Percentiles rank a stretch among this genome's conserved stretches.
phyloP scores from a whole-genome alignment of 2,888 invertebrate species.

The Panopea generosa region DNA sequence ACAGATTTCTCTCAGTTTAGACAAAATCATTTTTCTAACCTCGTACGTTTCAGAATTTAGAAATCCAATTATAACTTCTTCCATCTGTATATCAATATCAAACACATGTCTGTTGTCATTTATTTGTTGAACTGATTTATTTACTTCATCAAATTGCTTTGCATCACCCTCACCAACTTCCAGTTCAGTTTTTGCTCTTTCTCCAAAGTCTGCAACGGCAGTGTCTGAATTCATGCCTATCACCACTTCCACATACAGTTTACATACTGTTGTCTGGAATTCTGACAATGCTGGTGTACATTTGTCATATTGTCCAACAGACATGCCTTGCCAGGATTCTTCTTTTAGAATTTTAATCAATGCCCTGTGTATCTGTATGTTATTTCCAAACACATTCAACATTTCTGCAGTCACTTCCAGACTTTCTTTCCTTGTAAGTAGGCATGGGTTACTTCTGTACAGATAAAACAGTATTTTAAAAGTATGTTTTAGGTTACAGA shows the following conservation, averaged over 20 bases:
- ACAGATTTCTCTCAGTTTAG: slow-evolving; percentile 10
- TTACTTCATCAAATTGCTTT: too few species aligned
- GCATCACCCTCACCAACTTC: too few species aligned
- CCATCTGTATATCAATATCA: neutral
- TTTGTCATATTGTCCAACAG: slow-evolving; percentile 17
- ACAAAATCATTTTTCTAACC: slow-evolving; percentile 39
- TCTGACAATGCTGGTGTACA: slow-evolving; percentile 66
- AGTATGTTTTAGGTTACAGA: too few species aligned
- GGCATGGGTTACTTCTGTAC: slow-evolving; percentile 68
- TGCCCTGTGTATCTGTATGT: slow-evolving; percentile 6
- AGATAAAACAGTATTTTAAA: slow-evolving; percentile 1
- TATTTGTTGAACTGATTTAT: too few species aligned
- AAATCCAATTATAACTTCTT: slow-evolving; percentile 27
- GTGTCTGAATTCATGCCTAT: too few species aligned
- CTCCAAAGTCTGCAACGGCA: neutral
- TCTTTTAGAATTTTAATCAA: slow-evolving; percentile 11
- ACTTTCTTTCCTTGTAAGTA: slow-evolving; percentile 68
- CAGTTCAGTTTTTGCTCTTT: too few species aligned
- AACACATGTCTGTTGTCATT: too few species aligned
- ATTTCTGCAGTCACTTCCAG: slow-evolving; percentile 60
- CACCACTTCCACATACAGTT: slow-evolving; percentile 18
- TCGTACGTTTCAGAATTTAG: slow-evolving; percentile 53
- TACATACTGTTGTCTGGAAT: slow-evolving; percentile 58
- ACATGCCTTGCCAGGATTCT: slow-evolving; percentile 30
- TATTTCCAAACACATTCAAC: slow-evolving; percentile 8